Evolutionary conservation across 2,888 invertebrate species (phyloP).

Genomic region (Troglohyphantes excavatus): DNA sequence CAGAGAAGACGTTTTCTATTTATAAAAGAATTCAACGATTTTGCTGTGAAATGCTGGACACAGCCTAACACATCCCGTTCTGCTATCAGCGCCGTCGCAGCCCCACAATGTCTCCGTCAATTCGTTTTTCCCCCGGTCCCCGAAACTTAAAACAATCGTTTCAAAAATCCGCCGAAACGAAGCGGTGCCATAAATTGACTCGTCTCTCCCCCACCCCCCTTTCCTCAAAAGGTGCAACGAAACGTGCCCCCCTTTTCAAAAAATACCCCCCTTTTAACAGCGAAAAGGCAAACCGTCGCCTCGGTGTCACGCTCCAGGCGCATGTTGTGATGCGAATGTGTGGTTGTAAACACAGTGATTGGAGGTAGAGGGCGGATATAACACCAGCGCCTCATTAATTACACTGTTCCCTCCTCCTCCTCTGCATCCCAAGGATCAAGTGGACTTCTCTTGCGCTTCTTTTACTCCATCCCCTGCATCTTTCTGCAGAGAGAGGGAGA

Average conservation of each 20-base stretch:
- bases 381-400: constrained; percentile 78
- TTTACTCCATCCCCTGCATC: background rate
- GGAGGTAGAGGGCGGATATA: constrained; percentile 75
- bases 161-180: background rate
- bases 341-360: constrained; percentile 78
- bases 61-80: too few species aligned
- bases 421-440: constrained; percentile 59
- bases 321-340: constrained; percentile 47
- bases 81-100: too few species aligned
- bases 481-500: constrained; percentile 16
- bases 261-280: constrained; percentile 40
- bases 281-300: constrained; percentile 60
- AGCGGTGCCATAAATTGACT: constrained; percentile 68
- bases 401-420: constrained; percentile 51
- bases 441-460: constrained; percentile 73
- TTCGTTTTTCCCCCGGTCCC: too few species aligned
- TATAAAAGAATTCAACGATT: too few species aligned
- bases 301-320: constrained; percentile 69
- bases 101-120: too few species aligned
- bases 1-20: too few species aligned
- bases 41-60: too few species aligned
- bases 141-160: background rate
- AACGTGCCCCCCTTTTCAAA: constrained; percentile 64
- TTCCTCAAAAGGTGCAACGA: constrained; percentile 63
- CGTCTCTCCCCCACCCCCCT: constrained; percentile 16